Base-by-base conservation (phyloP, 2,888 invertebrate species). In the Volucella inanis region DNA sequence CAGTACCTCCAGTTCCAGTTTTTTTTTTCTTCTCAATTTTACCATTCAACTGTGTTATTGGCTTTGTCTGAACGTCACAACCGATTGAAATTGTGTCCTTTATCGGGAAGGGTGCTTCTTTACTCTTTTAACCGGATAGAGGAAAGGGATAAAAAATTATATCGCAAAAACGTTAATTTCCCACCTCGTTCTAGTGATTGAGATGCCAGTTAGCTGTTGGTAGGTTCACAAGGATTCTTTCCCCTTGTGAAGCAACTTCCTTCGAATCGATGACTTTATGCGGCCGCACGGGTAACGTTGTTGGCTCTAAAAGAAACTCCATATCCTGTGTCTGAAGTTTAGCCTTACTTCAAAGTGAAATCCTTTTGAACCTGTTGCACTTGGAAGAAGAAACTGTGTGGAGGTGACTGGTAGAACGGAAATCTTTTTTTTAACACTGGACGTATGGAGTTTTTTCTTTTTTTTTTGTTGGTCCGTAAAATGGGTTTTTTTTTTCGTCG, bases 281-380 rank as follows among this genome's bases (percentile, higher is more conserved):
- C 14, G 59, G 59, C 50, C 54, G 39, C 38, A 47, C 15, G 54
- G 52, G 50, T 12, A 55, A 59, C 52, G 45, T 50, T 65, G 49
- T 49, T 57, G 41, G 45, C 52, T 18, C 8, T 70, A 49, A 54
- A 79, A 45, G 71, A 4, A 62, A 43, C 62, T 64, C 52, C 68
- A 64, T 55, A 72, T 72, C 71, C 76, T 85, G 85, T 80, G 76
- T 85, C 76, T 85, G 85, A 85, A 81, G 81, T 85, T 72, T 81
- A 49, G 55, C 71, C 59, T 71, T 49, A 67, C 76, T 81, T 64
- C 79, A 84, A 84, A 84, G 76, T 65, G 76, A 85, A 85, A 85
- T 85, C 76, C 80, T 81, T 84, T 85, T 85, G 80, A 85, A 85
- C 85, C 85, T 85, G 85, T 85, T 85, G 85, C 85, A 71, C 76